Base-by-base conservation (phyloP, 2,797 vertebrate species). In the Enteromius trimaculatus region DNA sequence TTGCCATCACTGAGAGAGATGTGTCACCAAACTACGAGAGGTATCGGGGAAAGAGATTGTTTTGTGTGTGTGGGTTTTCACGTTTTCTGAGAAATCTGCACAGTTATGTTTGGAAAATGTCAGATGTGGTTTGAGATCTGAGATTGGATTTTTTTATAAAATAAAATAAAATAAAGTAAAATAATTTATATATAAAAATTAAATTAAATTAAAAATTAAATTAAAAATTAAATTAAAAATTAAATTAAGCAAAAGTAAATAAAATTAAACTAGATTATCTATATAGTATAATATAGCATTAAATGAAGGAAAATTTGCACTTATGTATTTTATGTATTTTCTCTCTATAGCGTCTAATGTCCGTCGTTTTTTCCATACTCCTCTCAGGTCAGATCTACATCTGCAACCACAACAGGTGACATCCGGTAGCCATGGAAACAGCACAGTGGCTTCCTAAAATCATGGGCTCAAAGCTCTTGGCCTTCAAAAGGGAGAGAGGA, bases 391-490 rank as follows among this genome's bases (percentile, higher is more conserved):
- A 70, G 23, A 21, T 64, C 13, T 83, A 44, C 53, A 78, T 55
- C 76, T 77, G 65, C 77, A 81, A 31, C 42, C 14, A 23, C 62
- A 86, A 89, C 82, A 85, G 82, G 68, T 86, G 77, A 86, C 71
- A 88, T 81, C 65, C 6, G 23, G 85, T 86, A 42, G 55, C 83
- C 85, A 88, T 87, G 79, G 86, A 80, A 86, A 88, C 81, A 86
- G 66, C 31, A 76, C 75, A 51, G 49, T 19, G 37, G 84, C 69
- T 83, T 87, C 62, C 71, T 83, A 29, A 23, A 84, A 70, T 68
- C 60, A 75, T 31, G 37, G 42, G 47, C 75, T 66, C n/a, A 77
- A 82, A 69, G 39, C 55, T 13, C 1, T 65, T 39, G 66, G 86
- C 78, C 75, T 79, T 82, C 77, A 72, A 23, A 23, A 79, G 26